Base-by-base conservation (phyloP, 35 echinoderm and acorn worm species). In the Apostichopus japonicus region DNA sequence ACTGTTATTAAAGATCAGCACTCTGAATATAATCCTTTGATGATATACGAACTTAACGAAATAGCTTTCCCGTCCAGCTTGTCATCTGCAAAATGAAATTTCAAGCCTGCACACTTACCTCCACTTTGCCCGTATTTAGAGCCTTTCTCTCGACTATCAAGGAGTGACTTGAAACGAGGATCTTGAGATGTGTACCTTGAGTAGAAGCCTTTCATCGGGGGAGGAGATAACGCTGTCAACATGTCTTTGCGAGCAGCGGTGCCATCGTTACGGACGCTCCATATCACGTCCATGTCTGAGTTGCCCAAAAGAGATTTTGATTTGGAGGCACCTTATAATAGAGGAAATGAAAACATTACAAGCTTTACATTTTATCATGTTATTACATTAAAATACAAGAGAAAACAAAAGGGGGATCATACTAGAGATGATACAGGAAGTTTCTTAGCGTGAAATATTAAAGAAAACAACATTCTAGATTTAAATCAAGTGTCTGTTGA, bases 251-350 rank as follows among this genome's bases (percentile, higher is more conserved):
- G 57, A 53, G 16, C 23, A 8, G 53, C 16, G 54, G 6, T 84
- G 71, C 21, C 17, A 58, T 84, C 55, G n/a, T 84, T 84, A 10
- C 54, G 53, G 54, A 84, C 81, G 57, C 55, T 84, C 81, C 81
- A 84, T 22, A 84, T 84, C 54, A 84, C 81, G 21, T 84, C 81
- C 81, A 84, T 84, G 16, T 84, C 81, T 21, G 81, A 84, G n/a
- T 54, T 84, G 81, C 81, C 56, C 6, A 84, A 23, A 7, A 75
- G 7, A 21, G 71, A 75, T n/a, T 75, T 75, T 75, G 71, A 75
- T 75, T 75, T 75, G 15, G 71, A 75, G 0, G 16, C 71, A 75
- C n/a, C 71, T 75, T 7, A 19, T 10, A 61, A 10, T 11, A 61
- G 57, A 61, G 13, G 57, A 8, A 8, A 61, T 10, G 8, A 61